These are phyloP conservation scores for Rhingia campestris DNA, from an alignment of 2,888 invertebrate genomes.

Conservation along the genomic window DNA sequence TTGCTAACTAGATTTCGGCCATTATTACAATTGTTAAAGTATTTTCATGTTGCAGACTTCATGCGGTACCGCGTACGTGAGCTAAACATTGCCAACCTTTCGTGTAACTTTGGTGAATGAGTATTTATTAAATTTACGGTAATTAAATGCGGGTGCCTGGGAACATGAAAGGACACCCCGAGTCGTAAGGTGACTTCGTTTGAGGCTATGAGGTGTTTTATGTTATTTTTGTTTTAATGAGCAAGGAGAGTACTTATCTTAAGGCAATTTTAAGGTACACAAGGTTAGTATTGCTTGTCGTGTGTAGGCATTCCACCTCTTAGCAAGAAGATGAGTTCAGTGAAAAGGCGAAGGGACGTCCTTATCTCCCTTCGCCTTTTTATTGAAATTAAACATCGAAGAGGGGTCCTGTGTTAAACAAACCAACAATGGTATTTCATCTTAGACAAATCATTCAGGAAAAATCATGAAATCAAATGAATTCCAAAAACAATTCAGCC, in stretches of 20 bases:
- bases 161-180: background rate
- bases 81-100: background rate
- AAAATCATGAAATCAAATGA: too few relatives aligned
- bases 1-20: background rate
- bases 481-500: too few relatives aligned
- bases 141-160: constrained; percentile 10
- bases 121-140: constrained; percentile 22
- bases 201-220: constrained; percentile 12
- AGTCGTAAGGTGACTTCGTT: background rate
- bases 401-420: too few relatives aligned
- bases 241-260: background rate
- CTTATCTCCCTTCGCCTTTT: too few relatives aligned
- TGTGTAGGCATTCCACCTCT: too few relatives aligned
- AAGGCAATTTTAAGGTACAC: too few relatives aligned
- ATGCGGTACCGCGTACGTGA: background rate
- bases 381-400: too few relatives aligned
- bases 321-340: too few relatives aligned
- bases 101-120: background rate
- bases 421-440: too few relatives aligned
- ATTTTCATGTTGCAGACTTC: background rate
- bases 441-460: too few relatives aligned
- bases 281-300: too few relatives aligned
- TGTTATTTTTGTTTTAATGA: constrained; percentile 1
- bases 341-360: too few relatives aligned
- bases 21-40: constrained; percentile 1